Base-by-base conservation (phyloP, 1,140 invertebrate species). In the Aleiodes sp. region DNA sequence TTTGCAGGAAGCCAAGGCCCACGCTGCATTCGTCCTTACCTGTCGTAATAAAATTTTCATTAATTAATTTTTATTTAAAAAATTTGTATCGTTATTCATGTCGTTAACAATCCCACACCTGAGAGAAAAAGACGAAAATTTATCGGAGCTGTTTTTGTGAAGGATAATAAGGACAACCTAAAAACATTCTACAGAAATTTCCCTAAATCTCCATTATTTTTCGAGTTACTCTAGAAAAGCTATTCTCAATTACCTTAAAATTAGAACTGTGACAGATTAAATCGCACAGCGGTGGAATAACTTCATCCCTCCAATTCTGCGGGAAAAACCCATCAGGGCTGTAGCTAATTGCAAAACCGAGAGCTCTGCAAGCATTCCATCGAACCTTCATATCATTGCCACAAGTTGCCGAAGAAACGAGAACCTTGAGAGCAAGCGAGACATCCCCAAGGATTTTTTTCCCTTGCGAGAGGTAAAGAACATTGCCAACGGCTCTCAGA, bases 361-460 rank as follows among this genome's bases (percentile, higher is more conserved):
- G 80, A 12, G 94, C 94, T 82, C 95, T 93, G 79, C 95, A 96
- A 8, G 94, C 92, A 85, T 96, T 97, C 95, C 95, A 97, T 52
- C 94, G 88, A 7, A 95, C 89, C 90, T 96, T 96, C 89, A 94
- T 93, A 75, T 93, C 92, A 57, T 88, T 90, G 35, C 91, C 91
- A 28, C 87, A 87, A 0, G 85, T 88, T 19, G 91, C 88, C 78
- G 90, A 92, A 72, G 91, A 89, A 60, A 93, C 84, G 19, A 96
- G 84, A 59, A 89, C 88, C 66, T 87, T 81, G 64, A 93, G 70
- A 12, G 77, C 84, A 57, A 62, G 62, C 19, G 76, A 69, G n/a
- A 79, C 76, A 83, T 87, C 81, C 74, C 87, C 79, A 14, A 89
- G 73, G 64, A 90, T 83, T 37, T 87, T 81, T 29, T 87, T 85